Conservation (phyloP, 2,797 vertebrate genomes). For the Fistularia commersonii region DNA sequence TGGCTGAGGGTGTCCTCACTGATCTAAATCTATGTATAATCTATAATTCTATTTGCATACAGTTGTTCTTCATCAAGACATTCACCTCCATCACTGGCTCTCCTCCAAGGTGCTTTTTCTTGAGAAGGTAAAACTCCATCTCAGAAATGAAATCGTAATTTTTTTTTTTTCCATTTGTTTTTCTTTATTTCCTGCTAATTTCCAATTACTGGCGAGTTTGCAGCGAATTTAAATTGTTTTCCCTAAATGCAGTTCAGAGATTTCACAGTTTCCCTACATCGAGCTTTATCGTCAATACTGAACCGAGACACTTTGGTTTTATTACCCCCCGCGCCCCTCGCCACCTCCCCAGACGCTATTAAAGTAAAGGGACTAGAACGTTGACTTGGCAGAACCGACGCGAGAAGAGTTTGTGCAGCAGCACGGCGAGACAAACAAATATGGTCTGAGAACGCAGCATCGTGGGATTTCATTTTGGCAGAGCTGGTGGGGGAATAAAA, state of each 20-base stretch:
- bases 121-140: conserved; percentile 7
- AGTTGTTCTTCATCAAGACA: no score
- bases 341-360: conserved; percentile 73
- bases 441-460: conserved; percentile 40
- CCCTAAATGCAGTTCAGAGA: conserved; percentile 57
- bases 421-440: conserved; percentile 60
- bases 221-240: conserved; percentile 56
- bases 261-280: conserved; percentile 60
- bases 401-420: conserved; percentile 47
- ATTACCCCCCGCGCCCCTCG: conserved; percentile 68
- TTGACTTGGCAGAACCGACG: conserved; percentile 60
- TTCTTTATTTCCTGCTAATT: conserved; percentile 45
- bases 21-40: no score
- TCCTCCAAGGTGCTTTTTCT: no score
- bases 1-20: no score
- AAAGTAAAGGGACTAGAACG: conserved; percentile 69
- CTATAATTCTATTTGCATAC: no score
- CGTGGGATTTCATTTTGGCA: conserved; percentile 66
- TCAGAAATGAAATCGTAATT: conserved; percentile 14
- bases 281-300: conserved; percentile 63
- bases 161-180: conserved; percentile 20
- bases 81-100: no score
- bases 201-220: conserved; percentile 54
- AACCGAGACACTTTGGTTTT: conserved; percentile 65
- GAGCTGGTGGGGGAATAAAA: conserved; percentile 61